Evolutionary conservation across 2,888 invertebrate species (phyloP), one percentile per base, ranked within the genome.

Genomic region (Bimastos eiseni): DNA sequence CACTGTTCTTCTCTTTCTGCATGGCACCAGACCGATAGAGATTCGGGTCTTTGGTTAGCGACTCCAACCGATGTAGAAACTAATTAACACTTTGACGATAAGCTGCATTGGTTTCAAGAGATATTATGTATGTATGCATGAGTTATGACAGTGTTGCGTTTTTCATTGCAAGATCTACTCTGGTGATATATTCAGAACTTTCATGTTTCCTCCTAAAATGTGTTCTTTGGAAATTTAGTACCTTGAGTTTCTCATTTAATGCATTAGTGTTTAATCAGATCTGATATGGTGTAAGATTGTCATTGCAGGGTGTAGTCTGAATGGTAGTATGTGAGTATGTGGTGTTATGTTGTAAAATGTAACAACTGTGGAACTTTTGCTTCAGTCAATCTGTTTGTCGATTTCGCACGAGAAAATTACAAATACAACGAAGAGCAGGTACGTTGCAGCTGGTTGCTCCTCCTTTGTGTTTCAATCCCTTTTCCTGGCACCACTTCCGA

Each of bases 361-460:
- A 34, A 70, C 5, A 34, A 70, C 5, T 37, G 24, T 86, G 24
- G 33, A 34, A 38, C 44, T 38, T 49, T 41, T 41, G 55, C 44
- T 36, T 44, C 95, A 98, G 98, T 99, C 96, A 98, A 98, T 96
- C 98, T 98, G 95, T 99, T 98, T 94, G 97, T 98, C 93, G 96
- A 97, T 93, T 96, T 98, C 93, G 98, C 98, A 36, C 98, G 98
- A 95, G 98, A 98, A 95, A 98, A 98, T 95, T 98, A 98, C 96
- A 98, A 98, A 55, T 99, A 99, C 94, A 98, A 98, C 95, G 98
- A 98, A 86, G 98, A 99, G 96, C 98, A 99, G 94, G 95, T 95
- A 92, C 90, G 92, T 90, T 24, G 36, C 89, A 37, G n/a, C 70
- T n/a, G n/a, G 30, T 3, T 55, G 55, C 55, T 30, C 30, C 11